Conservation (phyloP, 2,797 vertebrate genomes). For the Sebastes trivittatus region DNA sequence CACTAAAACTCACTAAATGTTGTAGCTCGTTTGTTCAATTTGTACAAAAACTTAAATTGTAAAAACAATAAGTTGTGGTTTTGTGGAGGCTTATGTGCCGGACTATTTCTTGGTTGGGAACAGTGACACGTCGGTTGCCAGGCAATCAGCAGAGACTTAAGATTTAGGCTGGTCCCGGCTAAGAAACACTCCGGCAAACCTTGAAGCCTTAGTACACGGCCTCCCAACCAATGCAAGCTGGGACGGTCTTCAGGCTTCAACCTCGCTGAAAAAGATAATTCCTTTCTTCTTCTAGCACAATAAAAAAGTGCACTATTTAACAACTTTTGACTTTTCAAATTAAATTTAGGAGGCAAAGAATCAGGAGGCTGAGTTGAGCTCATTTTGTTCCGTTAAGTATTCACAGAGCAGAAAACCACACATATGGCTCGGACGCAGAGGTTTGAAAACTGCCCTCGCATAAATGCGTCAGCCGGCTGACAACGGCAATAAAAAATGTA, state of each 20-base stretch:
- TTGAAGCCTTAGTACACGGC: neutral
- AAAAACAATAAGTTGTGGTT: neutral
- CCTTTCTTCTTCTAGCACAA: neutral
- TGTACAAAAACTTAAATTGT: neutral
- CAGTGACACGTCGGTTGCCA: neutral
- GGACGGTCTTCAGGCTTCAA: neutral
- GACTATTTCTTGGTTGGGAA: neutral
- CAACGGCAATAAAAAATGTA: slow-evolving; percentile 55
- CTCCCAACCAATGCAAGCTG: neutral
- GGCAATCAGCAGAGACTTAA: neutral
- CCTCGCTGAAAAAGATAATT: neutral
- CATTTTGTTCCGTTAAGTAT: slow-evolving; percentile 57
- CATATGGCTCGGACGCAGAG: slow-evolving; percentile 26
- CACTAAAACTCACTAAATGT: neutral
- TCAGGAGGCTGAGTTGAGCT: slow-evolving; percentile 35
- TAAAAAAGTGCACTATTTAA: neutral
- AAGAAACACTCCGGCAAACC: neutral
- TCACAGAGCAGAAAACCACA: slow-evolving; percentile 54
- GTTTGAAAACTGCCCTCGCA: slow-evolving; percentile 29
- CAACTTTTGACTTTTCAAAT: slow-evolving; percentile 14
- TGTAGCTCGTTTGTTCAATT: neutral
- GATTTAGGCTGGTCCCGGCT: neutral
- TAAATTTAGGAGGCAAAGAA: slow-evolving; percentile 18
- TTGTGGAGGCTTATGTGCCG: neutral
- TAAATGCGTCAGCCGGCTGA: slow-evolving; percentile 52